phyloP scores from a whole-genome alignment of 1,140 invertebrate genomes.

The Hyles vespertilio region DNA sequence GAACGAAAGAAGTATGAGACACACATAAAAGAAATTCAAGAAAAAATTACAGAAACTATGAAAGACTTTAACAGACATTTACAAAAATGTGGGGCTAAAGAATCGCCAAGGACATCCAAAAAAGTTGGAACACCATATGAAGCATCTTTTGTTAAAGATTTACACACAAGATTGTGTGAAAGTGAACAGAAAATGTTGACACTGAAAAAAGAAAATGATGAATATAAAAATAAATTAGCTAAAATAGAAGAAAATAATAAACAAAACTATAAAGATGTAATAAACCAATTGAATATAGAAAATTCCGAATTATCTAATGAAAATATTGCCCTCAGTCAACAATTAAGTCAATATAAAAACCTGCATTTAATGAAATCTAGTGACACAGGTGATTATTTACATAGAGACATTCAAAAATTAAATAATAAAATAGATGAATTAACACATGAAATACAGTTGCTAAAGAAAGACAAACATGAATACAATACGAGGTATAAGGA shows the following conservation, averaged over 20 bases:
- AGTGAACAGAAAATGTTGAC: slow-evolving; percentile 66
- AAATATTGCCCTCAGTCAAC: slow-evolving; percentile 57
- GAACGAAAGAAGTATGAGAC: slow-evolving; percentile 70
- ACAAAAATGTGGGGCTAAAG: slow-evolving; percentile 31
- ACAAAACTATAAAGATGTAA: slow-evolving; percentile 59
- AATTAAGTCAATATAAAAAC: slow-evolving; percentile 53
- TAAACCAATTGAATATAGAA: slow-evolving; percentile 62
- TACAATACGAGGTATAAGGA: slow-evolving; percentile 55
- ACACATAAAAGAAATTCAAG: slow-evolving; percentile 58
- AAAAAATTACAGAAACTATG: slow-evolving; percentile 59
- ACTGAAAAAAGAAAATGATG: slow-evolving; percentile 70
- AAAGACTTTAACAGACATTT: slow-evolving; percentile 52
- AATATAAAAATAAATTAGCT: slow-evolving; percentile 39
- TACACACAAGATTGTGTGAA: slow-evolving; percentile 62
- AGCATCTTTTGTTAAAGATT: slow-evolving; percentile 50
- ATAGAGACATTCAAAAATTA: slow-evolving; percentile 43
- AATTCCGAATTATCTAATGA: slow-evolving; percentile 64
- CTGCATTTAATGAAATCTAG: slow-evolving; percentile 29
- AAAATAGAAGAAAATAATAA: slow-evolving; percentile 40
- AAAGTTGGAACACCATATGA: slow-evolving; percentile 26
- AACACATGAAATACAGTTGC: slow-evolving; percentile 41
- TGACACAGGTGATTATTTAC: slow-evolving; percentile 34
- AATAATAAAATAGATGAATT: slow-evolving; percentile 47
- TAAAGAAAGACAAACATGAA: slow-evolving; percentile 62
- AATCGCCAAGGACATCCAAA: slow-evolving; percentile 17